phyloP scores from a whole-genome alignment of 2,797 vertebrate genomes.

The Rhinatrema bivittatum region DNA sequence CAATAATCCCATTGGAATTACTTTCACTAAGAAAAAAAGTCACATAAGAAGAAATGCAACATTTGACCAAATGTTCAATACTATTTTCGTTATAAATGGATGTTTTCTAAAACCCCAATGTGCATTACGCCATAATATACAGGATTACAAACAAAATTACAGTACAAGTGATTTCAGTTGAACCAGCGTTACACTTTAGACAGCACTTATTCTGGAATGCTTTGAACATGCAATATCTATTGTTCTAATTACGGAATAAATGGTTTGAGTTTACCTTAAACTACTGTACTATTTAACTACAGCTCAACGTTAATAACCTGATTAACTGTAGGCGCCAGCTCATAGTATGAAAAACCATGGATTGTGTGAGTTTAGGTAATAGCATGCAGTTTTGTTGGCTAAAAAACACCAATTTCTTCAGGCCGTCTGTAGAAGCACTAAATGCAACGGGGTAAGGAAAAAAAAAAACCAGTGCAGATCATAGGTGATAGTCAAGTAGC shows the following conservation, averaged over 20 bases:
- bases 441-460: slow-evolving; percentile 43
- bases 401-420: slow-evolving; percentile 49
- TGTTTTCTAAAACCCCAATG: slow-evolving; percentile 57
- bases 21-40: slow-evolving; percentile 45
- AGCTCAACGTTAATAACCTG: slow-evolving; percentile 59
- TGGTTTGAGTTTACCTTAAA: slow-evolving; percentile 58
- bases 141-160: slow-evolving; percentile 73
- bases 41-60: slow-evolving; percentile 59
- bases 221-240: slow-evolving; percentile 73
- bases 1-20: slow-evolving; percentile 55
- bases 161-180: slow-evolving; percentile 66
- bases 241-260: slow-evolving; percentile 66
- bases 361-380: slow-evolving; percentile 52
- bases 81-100: slow-evolving; percentile 62
- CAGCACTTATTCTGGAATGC: slow-evolving; percentile 71
- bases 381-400: slow-evolving; percentile 57
- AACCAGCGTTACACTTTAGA: slow-evolving; percentile 70
- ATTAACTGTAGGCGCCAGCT: slow-evolving; percentile 58
- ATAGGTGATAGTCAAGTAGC: slow-evolving; percentile 77
- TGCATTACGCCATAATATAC: slow-evolving; percentile 73
- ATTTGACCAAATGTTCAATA: slow-evolving; percentile 56
- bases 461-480: slow-evolving; percentile 67
- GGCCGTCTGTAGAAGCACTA: slow-evolving; percentile 38
- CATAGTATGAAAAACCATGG: slow-evolving; percentile 54
- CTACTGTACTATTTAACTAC: slow-evolving; percentile 65